Evolutionary conservation across 1,140 invertebrate species (phyloP).

Genomic region (Leptopilina boulardi): DNA sequence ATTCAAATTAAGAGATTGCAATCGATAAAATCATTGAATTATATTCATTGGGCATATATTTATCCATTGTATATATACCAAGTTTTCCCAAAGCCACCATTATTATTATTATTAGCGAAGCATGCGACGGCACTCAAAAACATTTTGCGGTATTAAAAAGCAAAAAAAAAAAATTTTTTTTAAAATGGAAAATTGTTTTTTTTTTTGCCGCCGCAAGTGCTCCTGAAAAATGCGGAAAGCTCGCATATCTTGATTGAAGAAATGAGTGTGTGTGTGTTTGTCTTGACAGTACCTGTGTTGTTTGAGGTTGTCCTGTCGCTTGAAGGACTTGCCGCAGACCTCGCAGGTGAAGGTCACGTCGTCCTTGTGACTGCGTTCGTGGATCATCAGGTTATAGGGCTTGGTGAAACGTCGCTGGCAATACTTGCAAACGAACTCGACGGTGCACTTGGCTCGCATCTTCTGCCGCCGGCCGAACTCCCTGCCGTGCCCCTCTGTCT

Average conservation of each 20-base stretch:
- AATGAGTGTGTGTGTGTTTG: too few relatives aligned
- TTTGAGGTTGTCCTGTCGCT: constrained; percentile 96
- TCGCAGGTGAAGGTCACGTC: constrained; percentile 99
- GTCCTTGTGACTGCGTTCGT: constrained; percentile 97
- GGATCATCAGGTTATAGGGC: constrained; percentile 99
- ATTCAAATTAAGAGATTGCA: too few relatives aligned
- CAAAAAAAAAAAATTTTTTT: too few relatives aligned
- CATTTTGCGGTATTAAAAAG: too few relatives aligned
- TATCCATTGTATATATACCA: too few relatives aligned
- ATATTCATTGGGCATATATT: too few relatives aligned
- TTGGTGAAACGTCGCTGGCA: constrained; percentile 99
- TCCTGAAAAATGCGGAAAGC: constrained; percentile 1
- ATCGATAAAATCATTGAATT: background rate
- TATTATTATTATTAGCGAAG: too few relatives aligned
- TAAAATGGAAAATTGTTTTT: too few relatives aligned
- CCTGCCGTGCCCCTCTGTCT: constrained; percentile 91
- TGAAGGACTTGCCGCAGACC: constrained; percentile 98
- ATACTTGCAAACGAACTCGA: constrained; percentile 98
- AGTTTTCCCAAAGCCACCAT: too few relatives aligned
- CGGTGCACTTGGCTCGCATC: constrained; percentile 91
- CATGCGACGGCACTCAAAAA: too few relatives aligned
- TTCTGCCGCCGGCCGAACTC: constrained; percentile 91
- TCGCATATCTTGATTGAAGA: background rate
- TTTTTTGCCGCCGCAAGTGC: background rate
- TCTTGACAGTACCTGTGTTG: constrained; percentile 89